A percentile compares a stretch with the other conserved stretches of the same genome.
phyloP scores from a whole-genome alignment of 2,888 invertebrate genomes.

The Cylloceria caligata region DNA sequence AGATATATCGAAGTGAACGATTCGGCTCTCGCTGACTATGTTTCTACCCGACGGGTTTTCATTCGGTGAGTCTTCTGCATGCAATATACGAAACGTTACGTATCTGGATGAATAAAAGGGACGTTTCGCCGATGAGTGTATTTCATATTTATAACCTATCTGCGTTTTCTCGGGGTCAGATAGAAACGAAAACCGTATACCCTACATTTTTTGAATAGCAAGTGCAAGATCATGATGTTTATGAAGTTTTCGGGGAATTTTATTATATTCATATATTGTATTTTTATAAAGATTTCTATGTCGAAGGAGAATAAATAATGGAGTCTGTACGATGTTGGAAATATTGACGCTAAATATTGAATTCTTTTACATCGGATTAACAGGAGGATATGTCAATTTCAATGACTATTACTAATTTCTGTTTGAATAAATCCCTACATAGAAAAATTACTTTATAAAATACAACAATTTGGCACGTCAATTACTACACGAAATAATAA shows the following conservation, averaged over 20 bases:
- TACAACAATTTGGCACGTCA: neutral
- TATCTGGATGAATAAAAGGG: slow-evolving; percentile 24
- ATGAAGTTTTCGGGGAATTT: neutral
- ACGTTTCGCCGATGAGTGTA: slow-evolving; percentile 47
- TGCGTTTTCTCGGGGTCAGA: slow-evolving; percentile 24
- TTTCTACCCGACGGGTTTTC: slow-evolving; percentile 43
- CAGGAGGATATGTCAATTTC: no score
- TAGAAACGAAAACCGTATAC: neutral
- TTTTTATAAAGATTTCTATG: no score
- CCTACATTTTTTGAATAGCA: neutral
- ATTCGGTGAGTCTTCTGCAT: slow-evolving; percentile 31
- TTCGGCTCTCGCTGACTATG: slow-evolving; percentile 19
- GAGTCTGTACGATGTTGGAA: no score
- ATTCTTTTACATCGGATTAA: no score
- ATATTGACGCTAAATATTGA: no score
- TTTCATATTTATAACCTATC: slow-evolving; percentile 61
- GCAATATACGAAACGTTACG: slow-evolving; percentile 50
- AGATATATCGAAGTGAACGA: slow-evolving; percentile 58
- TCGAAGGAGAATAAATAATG: no score
- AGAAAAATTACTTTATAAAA: no score
- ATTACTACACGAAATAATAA: neutral
- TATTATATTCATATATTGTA: neutral
- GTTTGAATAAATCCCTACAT: no score
- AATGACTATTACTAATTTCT: no score
- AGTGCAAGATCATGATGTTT: neutral